Base-by-base conservation (phyloP, 1,140 invertebrate genomes). In the Thrips palmi region DNA sequence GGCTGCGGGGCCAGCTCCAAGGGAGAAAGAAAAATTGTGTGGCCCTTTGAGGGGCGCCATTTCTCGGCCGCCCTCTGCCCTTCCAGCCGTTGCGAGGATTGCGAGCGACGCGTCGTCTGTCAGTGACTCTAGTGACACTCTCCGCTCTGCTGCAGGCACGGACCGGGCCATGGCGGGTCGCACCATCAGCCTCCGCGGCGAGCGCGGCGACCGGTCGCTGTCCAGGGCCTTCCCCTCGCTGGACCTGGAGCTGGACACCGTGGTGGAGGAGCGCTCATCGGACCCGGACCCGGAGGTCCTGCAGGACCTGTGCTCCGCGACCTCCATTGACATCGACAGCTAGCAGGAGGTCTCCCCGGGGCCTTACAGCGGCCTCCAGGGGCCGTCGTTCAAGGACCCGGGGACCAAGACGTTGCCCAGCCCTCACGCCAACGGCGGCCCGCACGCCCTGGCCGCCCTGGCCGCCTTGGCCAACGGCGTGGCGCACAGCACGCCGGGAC, bases 181-280 rank as follows among this genome's bases (percentile, higher is more conserved):
- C 49, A 64, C 74, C 19, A 67, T 79, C 40, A 74, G 72, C 43
- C 55, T 81, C 43, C 57, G 67, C 45, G 67, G 64, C 47, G 68
- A 72, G 49, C 58, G 77, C 53, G 47, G n/a, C n/a, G n/a, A n/a
- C n/a, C 33, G 38, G 59, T 67, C 56, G 48, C 66, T 59, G 51
- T 76, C 57, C 41, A 63, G 67, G 45, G 66, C 68, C 12, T 77
- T 78, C 42, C 74, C 77, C 8, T 70, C 74, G 1, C 52, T 79
- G 22, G 77, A 82, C 52, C 58, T 82, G 44, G 78, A 84, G 52
- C 58, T 83, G 47, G 79, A 81, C 51, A 84, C 80, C 0, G 80
- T 83, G 8, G 62, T 83, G 11, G 80, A 84, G 52, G 80, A 83
- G 50, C 65, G 74, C 7, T n/a, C n/a, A 41, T 69, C 65, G 15